Evolutionary conservation across 92 coral and sea anemone genomes (phyloP).

Genomic region (Micromussa lordhowensis): DNA sequence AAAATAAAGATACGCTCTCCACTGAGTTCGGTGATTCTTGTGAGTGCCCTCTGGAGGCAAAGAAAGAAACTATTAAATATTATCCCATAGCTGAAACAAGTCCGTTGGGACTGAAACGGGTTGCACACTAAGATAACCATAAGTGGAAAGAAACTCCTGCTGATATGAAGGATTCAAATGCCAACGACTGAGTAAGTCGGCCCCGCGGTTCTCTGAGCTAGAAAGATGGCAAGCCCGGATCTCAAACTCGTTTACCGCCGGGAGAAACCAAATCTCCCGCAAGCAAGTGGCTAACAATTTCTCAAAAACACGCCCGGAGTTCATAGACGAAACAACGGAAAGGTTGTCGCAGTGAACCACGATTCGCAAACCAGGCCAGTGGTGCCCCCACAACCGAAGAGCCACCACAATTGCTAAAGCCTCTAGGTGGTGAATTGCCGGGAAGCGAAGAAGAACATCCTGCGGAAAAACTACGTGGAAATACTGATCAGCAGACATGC

Average conservation of each 20-base stretch:
- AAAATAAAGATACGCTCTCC: slow-evolving; percentile 37
- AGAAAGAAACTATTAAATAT: neutral
- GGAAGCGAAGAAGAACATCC: too few species aligned
- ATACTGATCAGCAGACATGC: slow-evolving; percentile 21
- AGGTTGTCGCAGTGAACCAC: slow-evolving; percentile 13
- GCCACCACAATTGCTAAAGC: slow-evolving; percentile 31
- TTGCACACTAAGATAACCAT: neutral
- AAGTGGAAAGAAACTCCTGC: neutral
- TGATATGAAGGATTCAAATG: neutral
- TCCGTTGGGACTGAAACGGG: neutral
- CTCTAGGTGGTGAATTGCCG: slow-evolving; percentile 25
- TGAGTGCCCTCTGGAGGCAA: too few species aligned
- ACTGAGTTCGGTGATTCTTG: slow-evolving; percentile 36
- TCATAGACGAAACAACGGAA: slow-evolving; percentile 8
- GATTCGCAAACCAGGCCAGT: slow-evolving; percentile 13
- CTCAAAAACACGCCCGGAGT: slow-evolving; percentile 6
- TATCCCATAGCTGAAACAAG: slow-evolving; percentile 11
- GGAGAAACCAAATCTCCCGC: slow-evolving; percentile 29
- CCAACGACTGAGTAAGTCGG: slow-evolving; percentile 30
- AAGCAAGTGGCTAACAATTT: neutral
- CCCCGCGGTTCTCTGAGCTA: neutral
- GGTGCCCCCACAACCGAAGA: slow-evolving; percentile 9
- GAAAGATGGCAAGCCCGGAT: slow-evolving; percentile 24
- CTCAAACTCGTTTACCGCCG: slow-evolving; percentile 20
- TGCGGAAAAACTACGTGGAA: slow-evolving; percentile 42